Base-by-base conservation (phyloP, 2,888 invertebrate species). In the Drosophila barbarae region DNA sequence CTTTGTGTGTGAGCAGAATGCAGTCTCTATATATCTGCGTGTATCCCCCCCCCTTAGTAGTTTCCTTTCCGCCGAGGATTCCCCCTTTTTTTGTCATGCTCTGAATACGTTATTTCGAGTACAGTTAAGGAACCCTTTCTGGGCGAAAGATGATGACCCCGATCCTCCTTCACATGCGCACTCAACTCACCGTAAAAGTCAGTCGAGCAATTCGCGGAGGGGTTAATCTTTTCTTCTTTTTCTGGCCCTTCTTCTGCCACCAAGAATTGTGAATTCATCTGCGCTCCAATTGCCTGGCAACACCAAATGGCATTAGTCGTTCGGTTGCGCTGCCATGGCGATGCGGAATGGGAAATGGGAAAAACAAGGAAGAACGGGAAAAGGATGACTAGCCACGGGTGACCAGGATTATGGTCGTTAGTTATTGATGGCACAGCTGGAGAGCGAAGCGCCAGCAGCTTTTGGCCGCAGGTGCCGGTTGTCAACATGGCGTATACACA, bases 31-130 rank as follows among this genome's bases (percentile, higher is more conserved):
- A 21, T 34, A 18, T 41, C 32, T 15, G 21, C 34, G 23, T 34
- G 10, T 32, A 13, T 34, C 13, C 21, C 36, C 32, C 36, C 32
- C 38, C 30, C 13, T 7, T 15, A 12, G n/a, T 10, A 28, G 42
- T 21, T 26, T 15, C 30, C n/a, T 15, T 47, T 5, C n/a, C n/a
- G 39, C 23, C 10, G 36, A 50, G 69, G 41, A 58, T 35, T 58
- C 50, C 60, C 50, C 42, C 18, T 18, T 38, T 23, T 49, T 49
- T 49, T n/a, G 15, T 77, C 66, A 67, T 76, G 77, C 84, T 78
- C 77, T 84, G 60, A 78, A 78, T 71, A 73, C 56, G 38, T 7
- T 46, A 30, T 54, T 41, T 41, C 13, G 7, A 41, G 38, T 55
- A 71, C 71, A 72, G 72, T 68, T 72, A 66, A 34, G 30, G 21